Conservation (phyloP, 2,797 vertebrate genomes). For the Sebastes minor region DNA sequence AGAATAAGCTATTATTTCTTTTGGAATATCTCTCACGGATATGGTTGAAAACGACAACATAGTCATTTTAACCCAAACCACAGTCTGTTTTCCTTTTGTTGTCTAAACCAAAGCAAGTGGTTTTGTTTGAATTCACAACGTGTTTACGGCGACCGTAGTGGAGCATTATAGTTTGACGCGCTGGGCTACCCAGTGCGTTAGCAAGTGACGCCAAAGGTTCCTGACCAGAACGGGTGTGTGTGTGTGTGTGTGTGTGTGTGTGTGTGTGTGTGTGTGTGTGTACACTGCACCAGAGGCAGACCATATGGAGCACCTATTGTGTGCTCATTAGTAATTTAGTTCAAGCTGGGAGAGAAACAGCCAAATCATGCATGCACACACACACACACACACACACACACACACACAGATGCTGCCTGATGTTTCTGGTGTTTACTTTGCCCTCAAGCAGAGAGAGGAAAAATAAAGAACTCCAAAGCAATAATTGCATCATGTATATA, state of each 20-base stretch:
- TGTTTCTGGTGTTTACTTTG: background rate
- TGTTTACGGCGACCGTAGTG: too few relatives aligned
- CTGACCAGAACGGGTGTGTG: background rate
- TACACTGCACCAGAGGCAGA: background rate
- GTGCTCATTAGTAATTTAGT: conserved; percentile 27
- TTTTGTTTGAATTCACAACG: too few relatives aligned
- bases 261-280: conserved; percentile 1
- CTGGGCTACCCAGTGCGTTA: too few relatives aligned
- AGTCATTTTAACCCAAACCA: too few relatives aligned
- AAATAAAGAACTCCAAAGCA: background rate
- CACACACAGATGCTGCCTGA: background rate
- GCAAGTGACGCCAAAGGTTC: too few relatives aligned
- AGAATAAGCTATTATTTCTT: background rate
- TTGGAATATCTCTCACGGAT: too few relatives aligned
- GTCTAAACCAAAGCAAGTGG: too few relatives aligned
- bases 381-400: background rate
- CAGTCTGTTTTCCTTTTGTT: too few relatives aligned
- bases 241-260: background rate
- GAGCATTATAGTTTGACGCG: too few relatives aligned
- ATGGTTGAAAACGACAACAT: too few relatives aligned
- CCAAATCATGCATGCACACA: background rate
- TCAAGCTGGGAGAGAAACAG: background rate
- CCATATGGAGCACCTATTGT: conserved; percentile 11
- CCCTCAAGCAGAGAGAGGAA: background rate
- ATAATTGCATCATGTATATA: background rate